phyloP scores from a whole-genome alignment of 2,113 vertebrate genomes.

The Clarias macrocephalus region DNA sequence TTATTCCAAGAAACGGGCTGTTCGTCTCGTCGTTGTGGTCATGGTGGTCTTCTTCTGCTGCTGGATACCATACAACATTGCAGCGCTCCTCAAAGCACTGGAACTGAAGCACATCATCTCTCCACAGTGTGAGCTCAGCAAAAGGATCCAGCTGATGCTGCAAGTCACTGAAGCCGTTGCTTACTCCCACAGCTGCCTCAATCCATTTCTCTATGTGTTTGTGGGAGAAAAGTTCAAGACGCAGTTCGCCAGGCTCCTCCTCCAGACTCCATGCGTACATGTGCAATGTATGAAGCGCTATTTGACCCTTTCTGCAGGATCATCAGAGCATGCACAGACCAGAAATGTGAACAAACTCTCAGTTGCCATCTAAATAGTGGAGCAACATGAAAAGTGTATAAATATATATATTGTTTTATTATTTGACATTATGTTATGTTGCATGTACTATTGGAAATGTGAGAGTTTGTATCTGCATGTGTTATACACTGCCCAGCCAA shows the following conservation, averaged over 20 bases:
- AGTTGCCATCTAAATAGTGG: too few relatives aligned
- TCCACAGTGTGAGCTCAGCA: conserved; percentile 55
- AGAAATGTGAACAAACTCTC: too few relatives aligned
- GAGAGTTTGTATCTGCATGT: too few relatives aligned
- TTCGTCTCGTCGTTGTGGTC: conserved; percentile 64
- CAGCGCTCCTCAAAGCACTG: conserved; percentile 56
- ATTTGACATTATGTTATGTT: too few relatives aligned
- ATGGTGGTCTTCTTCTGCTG: conserved; percentile 66
- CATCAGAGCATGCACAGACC: too few relatives aligned
- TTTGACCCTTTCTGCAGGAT: conserved; percentile 38
- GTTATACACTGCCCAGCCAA: too few relatives aligned
- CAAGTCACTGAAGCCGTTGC: conserved; percentile 66
- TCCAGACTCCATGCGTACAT: conserved; percentile 16
- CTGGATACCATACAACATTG: conserved; percentile 73
- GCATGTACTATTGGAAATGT: too few relatives aligned
- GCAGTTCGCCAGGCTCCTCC: conserved; percentile 62
- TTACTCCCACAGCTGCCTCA: conserved; percentile 73
- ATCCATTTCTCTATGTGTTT: conserved; percentile 75
- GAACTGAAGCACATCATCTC: background rate
- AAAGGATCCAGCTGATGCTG: conserved; percentile 52
- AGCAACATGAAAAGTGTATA: too few relatives aligned
- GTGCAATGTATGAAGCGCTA: conserved; percentile 59
- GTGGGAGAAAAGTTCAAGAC: conserved; percentile 71
- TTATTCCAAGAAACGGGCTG: conserved; percentile 60
- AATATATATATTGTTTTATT: too few relatives aligned